Conservation (phyloP, 2,888 invertebrate genomes). For the Trichacis sp. region DNA sequence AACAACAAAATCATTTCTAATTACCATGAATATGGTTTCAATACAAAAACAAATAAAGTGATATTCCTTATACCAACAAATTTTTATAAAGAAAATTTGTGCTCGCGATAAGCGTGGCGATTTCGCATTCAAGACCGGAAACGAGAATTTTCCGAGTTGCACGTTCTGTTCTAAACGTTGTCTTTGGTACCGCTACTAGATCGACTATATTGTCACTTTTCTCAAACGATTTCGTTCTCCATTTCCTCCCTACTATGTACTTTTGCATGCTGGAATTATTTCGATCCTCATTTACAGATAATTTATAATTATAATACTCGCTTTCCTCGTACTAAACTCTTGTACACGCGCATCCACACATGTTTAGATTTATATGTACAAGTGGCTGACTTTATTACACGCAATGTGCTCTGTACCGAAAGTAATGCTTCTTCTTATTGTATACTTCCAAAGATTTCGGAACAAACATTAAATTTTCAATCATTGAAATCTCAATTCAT, state of each 20-base stretch:
- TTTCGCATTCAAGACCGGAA: too few relatives aligned
- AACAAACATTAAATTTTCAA: not conserved
- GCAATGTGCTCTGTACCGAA: constrained; percentile 40
- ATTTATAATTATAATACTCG: constrained; percentile 34
- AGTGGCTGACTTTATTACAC: constrained; percentile 39
- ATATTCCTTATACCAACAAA: too few relatives aligned
- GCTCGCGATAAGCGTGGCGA: too few relatives aligned
- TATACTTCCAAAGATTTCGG: not conserved
- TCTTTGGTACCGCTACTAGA: constrained; percentile 15
- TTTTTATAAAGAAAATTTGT: too few relatives aligned
- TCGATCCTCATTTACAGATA: constrained; percentile 35
- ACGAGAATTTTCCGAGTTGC: not conserved
- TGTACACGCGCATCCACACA: constrained; percentile 34
- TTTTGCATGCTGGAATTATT: constrained; percentile 43
- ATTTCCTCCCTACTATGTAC: constrained; percentile 10
- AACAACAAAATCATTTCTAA: too few relatives aligned
- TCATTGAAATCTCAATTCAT: too few relatives aligned
- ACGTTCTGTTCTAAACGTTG: constrained; percentile 6
- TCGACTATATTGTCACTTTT: constrained; percentile 37
- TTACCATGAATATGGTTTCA: too few relatives aligned
- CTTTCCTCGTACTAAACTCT: constrained; percentile 29
- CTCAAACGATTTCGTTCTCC: constrained; percentile 13
- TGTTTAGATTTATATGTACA: constrained; percentile 41
- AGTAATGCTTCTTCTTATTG: constrained; percentile 15
- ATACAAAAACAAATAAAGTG: too few relatives aligned